phyloP scores from a whole-genome alignment of 2,113 vertebrate species.

The Polypterus bichir region DNA sequence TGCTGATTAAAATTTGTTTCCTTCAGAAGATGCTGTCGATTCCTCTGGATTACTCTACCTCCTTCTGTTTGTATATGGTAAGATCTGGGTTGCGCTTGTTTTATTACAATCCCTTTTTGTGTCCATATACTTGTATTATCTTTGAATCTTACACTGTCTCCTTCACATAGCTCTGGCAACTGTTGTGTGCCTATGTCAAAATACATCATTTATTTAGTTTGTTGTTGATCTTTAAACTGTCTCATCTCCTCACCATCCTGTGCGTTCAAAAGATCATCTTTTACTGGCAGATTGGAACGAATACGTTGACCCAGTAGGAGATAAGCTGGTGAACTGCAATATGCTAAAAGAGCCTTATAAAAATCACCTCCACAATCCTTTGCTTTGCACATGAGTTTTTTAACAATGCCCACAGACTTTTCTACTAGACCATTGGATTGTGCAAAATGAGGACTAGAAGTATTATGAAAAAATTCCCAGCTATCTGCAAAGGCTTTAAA shows the following conservation, averaged over 20 bases:
- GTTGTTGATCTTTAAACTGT: conserved; percentile 7
- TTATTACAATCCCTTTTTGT: too few relatives aligned
- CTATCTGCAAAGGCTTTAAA: conserved; percentile 11
- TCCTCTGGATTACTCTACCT: too few relatives aligned
- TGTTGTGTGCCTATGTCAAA: too few relatives aligned
- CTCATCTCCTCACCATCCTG: neutral
- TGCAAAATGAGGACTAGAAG: neutral
- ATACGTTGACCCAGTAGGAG: conserved; percentile 9
- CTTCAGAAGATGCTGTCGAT: too few relatives aligned
- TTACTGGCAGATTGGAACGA: conserved; percentile 8
- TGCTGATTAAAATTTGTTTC: too few relatives aligned
- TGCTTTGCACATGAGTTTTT: too few relatives aligned
- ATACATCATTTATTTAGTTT: neutral
- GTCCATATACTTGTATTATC: too few relatives aligned
- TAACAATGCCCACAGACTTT: conserved; percentile 9
- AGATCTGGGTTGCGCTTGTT: too few relatives aligned
- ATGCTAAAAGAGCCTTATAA: too few relatives aligned
- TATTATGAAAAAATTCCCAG: conserved; percentile 11
- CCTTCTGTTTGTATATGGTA: too few relatives aligned
- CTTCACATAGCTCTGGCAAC: neutral
- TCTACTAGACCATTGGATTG: conserved; percentile 9
- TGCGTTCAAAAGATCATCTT: conserved; percentile 1
- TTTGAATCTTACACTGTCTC: conserved; percentile 12
- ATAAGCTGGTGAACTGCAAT: conserved; percentile 6
- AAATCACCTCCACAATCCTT: too few relatives aligned